A percentile compares a stretch with the other conserved stretches of the same genome.
Evolutionary conservation across 2,797 vertebrate genomes (phyloP).

Genomic region (Acrossocheilus fasciatus): DNA sequence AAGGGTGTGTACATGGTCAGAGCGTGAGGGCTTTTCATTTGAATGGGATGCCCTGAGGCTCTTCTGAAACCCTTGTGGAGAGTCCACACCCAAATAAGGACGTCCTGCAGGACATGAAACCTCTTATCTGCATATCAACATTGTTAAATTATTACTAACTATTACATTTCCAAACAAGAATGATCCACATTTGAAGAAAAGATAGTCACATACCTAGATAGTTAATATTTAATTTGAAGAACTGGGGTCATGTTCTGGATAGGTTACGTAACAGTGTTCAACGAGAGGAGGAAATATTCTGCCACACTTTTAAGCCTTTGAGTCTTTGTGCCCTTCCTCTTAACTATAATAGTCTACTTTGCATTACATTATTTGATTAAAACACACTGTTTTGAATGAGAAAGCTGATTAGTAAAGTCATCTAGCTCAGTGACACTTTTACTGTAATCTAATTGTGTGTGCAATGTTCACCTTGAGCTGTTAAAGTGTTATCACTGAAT

Average conservation of each 20-base stretch:
- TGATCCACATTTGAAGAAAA: not conserved
- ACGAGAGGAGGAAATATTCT: conserved; percentile 19
- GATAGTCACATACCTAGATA: conserved; percentile 37
- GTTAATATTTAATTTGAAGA: conserved; percentile 84
- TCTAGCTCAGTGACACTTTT: not conserved
- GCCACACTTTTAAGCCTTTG: not conserved
- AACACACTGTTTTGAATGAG: conserved; percentile 39
- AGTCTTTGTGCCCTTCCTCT: not conserved
- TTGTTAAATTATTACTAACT: conserved; percentile 32
- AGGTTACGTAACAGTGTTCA: conserved; percentile 63
- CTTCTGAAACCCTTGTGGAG: conserved; percentile 56
- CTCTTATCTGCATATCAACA: not conserved
- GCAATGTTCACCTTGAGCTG: conserved; percentile 29
- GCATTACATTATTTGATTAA: conserved; percentile 28
- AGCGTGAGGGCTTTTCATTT: conserved; percentile 76
- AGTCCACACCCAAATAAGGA: conserved; percentile 53
- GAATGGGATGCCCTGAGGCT: conserved; percentile 67
- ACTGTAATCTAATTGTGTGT: not conserved
- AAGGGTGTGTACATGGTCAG: conserved; percentile 79
- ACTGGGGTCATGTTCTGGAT: conserved; percentile 76
- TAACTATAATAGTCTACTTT: conserved; percentile 23
- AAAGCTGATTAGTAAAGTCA: not conserved
- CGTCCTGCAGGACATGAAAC: conserved; percentile 14
- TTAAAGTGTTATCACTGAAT: conserved; percentile 17
- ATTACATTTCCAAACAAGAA: not conserved